phyloP scores from a whole-genome alignment of 2,888 invertebrate genomes.

The Rapana venosa region DNA sequence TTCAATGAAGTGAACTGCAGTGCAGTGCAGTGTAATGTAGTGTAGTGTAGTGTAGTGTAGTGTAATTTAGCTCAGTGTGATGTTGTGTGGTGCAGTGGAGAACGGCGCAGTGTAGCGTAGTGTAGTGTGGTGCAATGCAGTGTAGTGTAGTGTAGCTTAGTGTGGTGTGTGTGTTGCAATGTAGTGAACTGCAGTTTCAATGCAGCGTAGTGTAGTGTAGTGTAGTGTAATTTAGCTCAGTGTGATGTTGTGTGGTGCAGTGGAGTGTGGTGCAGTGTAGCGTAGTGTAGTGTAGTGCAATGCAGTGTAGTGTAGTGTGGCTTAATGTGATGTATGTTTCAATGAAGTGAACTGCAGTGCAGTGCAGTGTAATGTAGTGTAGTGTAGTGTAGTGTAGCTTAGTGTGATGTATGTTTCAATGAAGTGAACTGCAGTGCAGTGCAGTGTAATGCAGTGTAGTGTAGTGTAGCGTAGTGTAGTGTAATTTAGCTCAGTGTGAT shows the following conservation, averaged over 20 bases:
- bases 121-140: not conserved
- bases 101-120: not conserved
- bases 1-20: not conserved
- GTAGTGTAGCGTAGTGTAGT: not conserved
- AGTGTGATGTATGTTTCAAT: not conserved
- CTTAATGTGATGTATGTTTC: not conserved
- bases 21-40: not conserved
- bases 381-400: not conserved
- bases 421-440: not conserved
- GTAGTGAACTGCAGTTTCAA: not conserved
- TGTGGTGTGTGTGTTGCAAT: not conserved
- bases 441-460: not conserved
- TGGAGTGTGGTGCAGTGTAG: not conserved
- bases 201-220: not conserved
- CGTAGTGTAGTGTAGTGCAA: not conserved
- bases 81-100: not conserved
- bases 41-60: not conserved
- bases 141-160: not conserved
- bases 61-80: not conserved
- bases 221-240: not conserved
- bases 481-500: not conserved
- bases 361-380: not conserved
- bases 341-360: not conserved
- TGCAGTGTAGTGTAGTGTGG: not conserved
- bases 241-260: not conserved